Evolutionary conservation across 2,888 invertebrate species (phyloP), one percentile per base, ranked within the genome.

Genomic region (Tetropium fuscum): DNA sequence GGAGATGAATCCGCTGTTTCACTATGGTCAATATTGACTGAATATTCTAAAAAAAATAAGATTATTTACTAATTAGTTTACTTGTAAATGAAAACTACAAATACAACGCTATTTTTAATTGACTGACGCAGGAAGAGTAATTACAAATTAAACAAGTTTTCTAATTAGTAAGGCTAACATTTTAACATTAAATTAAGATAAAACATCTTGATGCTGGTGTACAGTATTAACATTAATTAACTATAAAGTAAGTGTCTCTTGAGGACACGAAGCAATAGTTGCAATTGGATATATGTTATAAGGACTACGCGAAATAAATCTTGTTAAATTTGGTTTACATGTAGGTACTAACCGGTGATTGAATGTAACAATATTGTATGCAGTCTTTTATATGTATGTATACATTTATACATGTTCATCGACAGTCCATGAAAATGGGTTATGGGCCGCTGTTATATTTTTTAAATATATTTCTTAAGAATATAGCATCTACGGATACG

Each of bases 121-220:
- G 34, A 34, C 13, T 34, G 34, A 34, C 34, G 34, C 7, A 11
- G 3, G 6, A 11, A 34, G 15, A 34, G 15, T 34, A 34, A 34
- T 34, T 13, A 34, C 13, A 34, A 34, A 34, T 34, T 34, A 34
- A 34, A 34, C 34, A 34, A 34, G 34, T 34, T 34, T 34, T 34
- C 0, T 34, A 15, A 34, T 34, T 34, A 11, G 34, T 34, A 34
- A 34, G 2, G 1, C 34, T 13, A 32, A 32, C 32, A 32, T 1
- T 30, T 2, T 11, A 34, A 34, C 15, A 6, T 34, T 15, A 2
- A 34, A 34, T 11, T 2, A 7, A 34, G 15, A 34, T 15, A 34
- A 1, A 6, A 13, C 6, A 11, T 34, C n/a, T 30, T 34, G 11
- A 34, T 34, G 34, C 1, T 11, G 6, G 5, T 34, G 34, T 34